Base-by-base conservation (phyloP, 1,140 invertebrate genomes). In the Zophobas atratus region DNA sequence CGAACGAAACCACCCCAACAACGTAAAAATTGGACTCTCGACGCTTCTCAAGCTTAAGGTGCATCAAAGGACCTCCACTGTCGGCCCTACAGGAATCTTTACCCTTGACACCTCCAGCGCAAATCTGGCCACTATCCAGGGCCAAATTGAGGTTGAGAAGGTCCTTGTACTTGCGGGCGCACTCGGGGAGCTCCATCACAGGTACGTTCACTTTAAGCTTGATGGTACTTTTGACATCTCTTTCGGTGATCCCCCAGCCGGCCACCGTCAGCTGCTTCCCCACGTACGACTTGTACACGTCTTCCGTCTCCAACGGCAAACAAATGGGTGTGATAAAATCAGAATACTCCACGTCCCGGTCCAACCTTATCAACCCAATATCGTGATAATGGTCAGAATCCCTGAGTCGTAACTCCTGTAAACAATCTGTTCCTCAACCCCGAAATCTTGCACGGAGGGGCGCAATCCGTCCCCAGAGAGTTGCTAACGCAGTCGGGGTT, bases 231-330 rank as follows among this genome's bases (percentile, higher is more conserved):
- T 86, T 84, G 0, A 90, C 89, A 82, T 87, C 86, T 20, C 82
- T 88, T 84, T 94, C 93, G 1, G 93, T 94, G 86, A 91, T 92
- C 4, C 95, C 95, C 95, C 95, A 97, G 6, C 95, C 95, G 1
- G 94, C 93, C 0, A 94, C 93, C 77, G 90, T 90, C 72, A 95
- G 88, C 34, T 87, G 89, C 34, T 87, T 84, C 0, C 88, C 88
- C 6, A 90, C 84, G 49, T 89, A 90, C 0, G 84, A 84, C 84
- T 41, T 46, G 84, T 38, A 89, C 81, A 67, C 38, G 57, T 71
- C 2, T 88, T 81, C 49, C 87, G 82, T 83, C 38, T 86, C 81
- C 6, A 84, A 77, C 0, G 96, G 95, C 6, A 98, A 83, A 81
- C 97, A 98, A 70, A 97, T 93, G 0, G 96, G 95, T 82, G 91